phyloP scores from a whole-genome alignment of 2,113 vertebrate genomes.

The Siniperca chuatsi region DNA sequence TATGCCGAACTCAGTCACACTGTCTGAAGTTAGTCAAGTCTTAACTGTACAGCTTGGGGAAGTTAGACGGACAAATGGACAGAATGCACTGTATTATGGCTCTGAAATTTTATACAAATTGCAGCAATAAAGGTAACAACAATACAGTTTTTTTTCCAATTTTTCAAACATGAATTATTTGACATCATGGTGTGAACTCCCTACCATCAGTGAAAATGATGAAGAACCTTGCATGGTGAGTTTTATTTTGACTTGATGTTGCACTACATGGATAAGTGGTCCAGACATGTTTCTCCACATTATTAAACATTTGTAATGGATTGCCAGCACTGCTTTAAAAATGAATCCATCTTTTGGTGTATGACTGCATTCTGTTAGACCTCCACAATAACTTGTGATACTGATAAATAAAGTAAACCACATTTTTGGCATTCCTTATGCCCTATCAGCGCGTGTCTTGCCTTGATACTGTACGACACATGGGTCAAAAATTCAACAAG shows the following conservation, averaged over 20 bases:
- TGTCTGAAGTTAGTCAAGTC: neutral
- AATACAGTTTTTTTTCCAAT: neutral
- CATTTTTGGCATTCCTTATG: slow-evolving; percentile 15
- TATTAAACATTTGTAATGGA: slow-evolving; percentile 4
- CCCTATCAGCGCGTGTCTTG: slow-evolving; percentile 29
- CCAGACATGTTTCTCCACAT: neutral
- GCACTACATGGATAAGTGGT: neutral
- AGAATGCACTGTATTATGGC: neutral
- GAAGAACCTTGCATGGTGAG: neutral
- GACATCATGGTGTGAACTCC: neutral
- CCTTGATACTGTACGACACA: slow-evolving; percentile 28
- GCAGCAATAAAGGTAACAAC: neutral
- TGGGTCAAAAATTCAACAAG: slow-evolving; percentile 54
- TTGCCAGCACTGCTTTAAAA: neutral
- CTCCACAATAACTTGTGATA: neutral
- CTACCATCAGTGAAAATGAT: neutral
- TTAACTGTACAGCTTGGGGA: neutral
- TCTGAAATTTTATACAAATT: neutral
- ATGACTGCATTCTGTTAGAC: neutral
- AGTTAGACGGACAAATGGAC: neutral
- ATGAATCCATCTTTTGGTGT: neutral
- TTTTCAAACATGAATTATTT: neutral
- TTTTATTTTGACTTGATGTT: neutral
- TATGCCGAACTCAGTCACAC: neutral
- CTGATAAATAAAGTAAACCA: slow-evolving; percentile 21